Conservation (phyloP, 1,140 invertebrate species). For the Homarus americanus region DNA sequence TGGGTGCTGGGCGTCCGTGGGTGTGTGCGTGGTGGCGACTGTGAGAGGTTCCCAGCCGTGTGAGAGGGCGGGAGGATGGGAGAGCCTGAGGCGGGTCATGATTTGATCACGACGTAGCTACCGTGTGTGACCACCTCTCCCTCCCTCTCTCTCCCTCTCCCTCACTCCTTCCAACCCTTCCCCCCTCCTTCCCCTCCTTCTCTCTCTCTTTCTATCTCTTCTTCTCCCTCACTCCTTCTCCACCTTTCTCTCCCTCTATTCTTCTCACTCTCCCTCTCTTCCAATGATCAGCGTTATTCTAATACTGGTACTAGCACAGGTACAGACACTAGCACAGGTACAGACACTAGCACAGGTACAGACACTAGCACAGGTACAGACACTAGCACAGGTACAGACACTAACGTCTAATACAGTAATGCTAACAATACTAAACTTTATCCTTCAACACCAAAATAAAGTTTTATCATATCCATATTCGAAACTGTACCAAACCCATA, state of each 20-base stretch:
- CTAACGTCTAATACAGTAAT: too few relatives aligned
- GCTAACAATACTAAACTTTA: too few relatives aligned
- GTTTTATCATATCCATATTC: too few relatives aligned
- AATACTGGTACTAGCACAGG: too few relatives aligned
- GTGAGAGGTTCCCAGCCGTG: slow-evolving; percentile 43
- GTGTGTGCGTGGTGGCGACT: not conserved
- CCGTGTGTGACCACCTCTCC: slow-evolving; percentile 53
- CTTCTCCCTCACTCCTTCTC: not conserved
- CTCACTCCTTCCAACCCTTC: not conserved
- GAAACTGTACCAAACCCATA: too few relatives aligned
- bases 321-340: too few relatives aligned
- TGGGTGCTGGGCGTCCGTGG: not conserved
- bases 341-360: too few relatives aligned
- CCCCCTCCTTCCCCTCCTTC: not conserved
- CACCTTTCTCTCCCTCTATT: not conserved
- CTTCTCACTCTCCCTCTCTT: not conserved
- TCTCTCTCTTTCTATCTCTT: not conserved
- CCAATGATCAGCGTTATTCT: too few relatives aligned
- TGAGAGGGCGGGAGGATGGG: slow-evolving; percentile 40
- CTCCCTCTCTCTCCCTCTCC: not conserved
- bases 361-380: too few relatives aligned
- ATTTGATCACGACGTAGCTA: slow-evolving; percentile 62
- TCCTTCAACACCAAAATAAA: too few relatives aligned
- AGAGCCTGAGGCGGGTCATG: slow-evolving; percentile 48
- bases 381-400: too few relatives aligned